These are phyloP conservation scores for Dicrurus megarhynchus DNA, from an alignment of 2,113 vertebrate genomes.

Conservation along the genomic window DNA sequence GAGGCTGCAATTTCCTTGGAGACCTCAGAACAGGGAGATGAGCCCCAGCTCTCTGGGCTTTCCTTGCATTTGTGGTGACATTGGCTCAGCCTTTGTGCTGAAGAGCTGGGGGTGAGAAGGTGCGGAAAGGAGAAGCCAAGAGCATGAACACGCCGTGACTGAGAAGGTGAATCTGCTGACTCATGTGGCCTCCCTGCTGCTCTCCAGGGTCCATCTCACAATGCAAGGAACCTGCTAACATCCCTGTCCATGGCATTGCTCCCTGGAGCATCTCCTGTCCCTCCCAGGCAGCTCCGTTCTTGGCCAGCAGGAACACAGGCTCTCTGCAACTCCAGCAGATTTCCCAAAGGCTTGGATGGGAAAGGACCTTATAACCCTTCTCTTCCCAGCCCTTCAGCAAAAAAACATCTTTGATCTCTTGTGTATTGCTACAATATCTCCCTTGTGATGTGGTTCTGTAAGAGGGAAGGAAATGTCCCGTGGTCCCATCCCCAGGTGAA, in stretches of 20 bases:
- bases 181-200: not conserved
- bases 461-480: not conserved
- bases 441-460: not conserved
- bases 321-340: not conserved
- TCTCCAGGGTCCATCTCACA: not conserved
- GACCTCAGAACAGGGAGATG: not conserved
- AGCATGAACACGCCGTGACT: not conserved
- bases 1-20: not conserved
- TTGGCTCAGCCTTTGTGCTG: not conserved
- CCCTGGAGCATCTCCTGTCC: not conserved
- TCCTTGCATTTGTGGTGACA: not conserved
- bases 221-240: not conserved
- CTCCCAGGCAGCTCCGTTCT: not conserved
- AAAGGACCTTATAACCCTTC: constrained; percentile 21
- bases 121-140: not conserved
- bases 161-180: not conserved
- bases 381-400: not conserved
- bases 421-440: not conserved
- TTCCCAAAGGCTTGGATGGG: constrained; percentile 18
- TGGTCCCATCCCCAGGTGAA: constrained; percentile 10
- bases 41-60: not conserved
- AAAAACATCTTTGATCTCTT: not conserved
- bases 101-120: not conserved
- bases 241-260: not conserved
- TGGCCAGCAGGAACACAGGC: not conserved